Percentiles rank a stretch among this genome's conserved stretches.
Evolutionary conservation across 2,888 invertebrate genomes (phyloP).

Genomic region (Cryptocheilus praepositus): DNA sequence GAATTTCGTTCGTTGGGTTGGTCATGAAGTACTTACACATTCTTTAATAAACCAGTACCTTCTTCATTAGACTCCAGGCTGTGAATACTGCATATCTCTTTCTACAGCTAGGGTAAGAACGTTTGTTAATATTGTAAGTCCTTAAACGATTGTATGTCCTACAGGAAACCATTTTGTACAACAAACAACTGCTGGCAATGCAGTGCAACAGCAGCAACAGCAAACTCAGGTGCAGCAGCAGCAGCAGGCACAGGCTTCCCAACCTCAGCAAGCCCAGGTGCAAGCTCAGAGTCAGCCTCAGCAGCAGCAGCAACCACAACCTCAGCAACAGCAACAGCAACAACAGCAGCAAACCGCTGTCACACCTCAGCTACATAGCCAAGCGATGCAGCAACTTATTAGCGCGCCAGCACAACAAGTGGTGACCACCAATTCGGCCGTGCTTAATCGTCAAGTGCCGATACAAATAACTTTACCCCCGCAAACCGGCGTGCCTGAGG

Average conservation of each 20-base stretch:
- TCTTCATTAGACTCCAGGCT: no score
- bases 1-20: no score
- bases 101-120: no score
- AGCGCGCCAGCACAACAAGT: conserved; percentile 67
- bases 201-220: conserved; percentile 46
- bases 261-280: conserved; percentile 13
- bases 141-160: not conserved
- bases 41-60: conserved; percentile 63
- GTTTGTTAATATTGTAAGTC: no score
- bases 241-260: conserved; percentile 34
- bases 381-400: conserved; percentile 59
- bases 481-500: conserved; percentile 83
- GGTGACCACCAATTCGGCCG: conserved; percentile 71
- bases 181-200: conserved; percentile 49
- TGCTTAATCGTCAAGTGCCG: conserved; percentile 76
- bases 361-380: conserved; percentile 42
- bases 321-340: conserved; percentile 55
- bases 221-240: conserved; percentile 19
- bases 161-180: conserved; percentile 66
- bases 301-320: conserved; percentile 38
- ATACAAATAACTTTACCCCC: conserved; percentile 88
- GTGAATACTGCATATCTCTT: no score
- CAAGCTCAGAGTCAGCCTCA: conserved; percentile 3
- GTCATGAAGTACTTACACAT: no score
- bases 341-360: conserved; percentile 57